Evolutionary conservation across 2,113 vertebrate species (phyloP), one percentile per base, ranked within the genome.

Genomic region (Bufo bufo): DNA sequence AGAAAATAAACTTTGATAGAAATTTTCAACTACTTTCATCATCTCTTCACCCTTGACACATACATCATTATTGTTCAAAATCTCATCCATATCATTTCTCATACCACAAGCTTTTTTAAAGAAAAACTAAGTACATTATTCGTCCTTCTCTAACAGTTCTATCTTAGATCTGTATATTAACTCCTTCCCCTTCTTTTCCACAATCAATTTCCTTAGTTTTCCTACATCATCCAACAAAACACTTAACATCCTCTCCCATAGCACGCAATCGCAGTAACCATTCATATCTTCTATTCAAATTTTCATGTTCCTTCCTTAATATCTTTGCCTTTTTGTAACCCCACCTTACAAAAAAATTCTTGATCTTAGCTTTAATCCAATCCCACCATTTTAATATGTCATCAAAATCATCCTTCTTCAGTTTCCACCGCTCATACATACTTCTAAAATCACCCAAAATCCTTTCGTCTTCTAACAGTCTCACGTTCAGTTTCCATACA

Each of bases 31-130:
- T 19, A 43, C 59, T 6, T 50, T 12, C 0, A 23, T 0, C 14
- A 86, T 33, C n/a, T n/a, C 6, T 3, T 17, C 75, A 16, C 4
- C 23, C 12, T 10, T 43, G 6, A 43, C 8, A 13, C 6, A 4
- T 2, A 9, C 45, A 19, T 20, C 4, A 10, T 11, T 43, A 23
- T 66, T 13, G 6, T 7, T 20, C 13, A 85, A 56, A 10, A n/a
- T n/a, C 33, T 33, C 45, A 20, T 14, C 12, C 12, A 85, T 50
- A 6, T 19, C 19, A 6, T 8, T 33, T 11, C 16, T 85, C 20
- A 9, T 45, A 8, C 4, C 8, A 85, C 49, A 85, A 0, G n/a
- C 10, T 66, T 79, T 86, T n/a, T 86, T 86, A 56, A 86, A 79
- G 10, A 86, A 79, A 69, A 54, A 86, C 0, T 7, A 3, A 0